Evolutionary conservation across 2,888 invertebrate genomes (phyloP), one percentile per base, ranked within the genome.

Genomic region (Argynnis bischoffii): DNA sequence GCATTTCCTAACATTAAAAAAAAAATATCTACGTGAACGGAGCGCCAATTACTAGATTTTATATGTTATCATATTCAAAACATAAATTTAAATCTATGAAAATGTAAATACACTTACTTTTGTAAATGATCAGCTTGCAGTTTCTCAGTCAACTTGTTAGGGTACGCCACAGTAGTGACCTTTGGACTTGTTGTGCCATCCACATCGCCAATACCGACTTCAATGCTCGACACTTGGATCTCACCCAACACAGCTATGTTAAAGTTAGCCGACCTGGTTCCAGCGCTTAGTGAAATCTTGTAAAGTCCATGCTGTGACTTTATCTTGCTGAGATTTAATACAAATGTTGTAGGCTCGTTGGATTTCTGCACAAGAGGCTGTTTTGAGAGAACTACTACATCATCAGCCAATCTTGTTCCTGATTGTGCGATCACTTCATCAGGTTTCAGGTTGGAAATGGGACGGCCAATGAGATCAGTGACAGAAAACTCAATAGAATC

Each of bases 121-220:
- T 99, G 99, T 78, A 98, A 96, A 75, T 96, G 95, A 89, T 99
- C 99, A 6, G 97, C 98, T 76, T 96, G 96, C 18, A 99, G 89
- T 13, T 93, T 90, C 55, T 94, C 94, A 0, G 92, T 78, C 46
- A 98, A 86, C 81, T 96, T 96, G 70, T 95, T 94, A 1, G 97
- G 97, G 81, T 95, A 95, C 0, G 92, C 85, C 6, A 99, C 93
- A 72, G 96, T 96, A 70, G 90, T 95, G 66, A 97, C 89, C 84
- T 96, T 96, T 0, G 97, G 95, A 66, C 96, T 95, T 31, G 97
- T 96, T 3, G 96, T 96, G 72, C 98, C 97, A 86, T 99, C 99
- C 6, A 97, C 95, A 84, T 99, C 99, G 3, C 96, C 96, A 21
- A 98, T 94, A 5, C 98, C 98, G 59, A 99, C 93, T 85, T 99